phyloP scores from a whole-genome alignment of 2,888 invertebrate species.

The Meteorus colon region DNA sequence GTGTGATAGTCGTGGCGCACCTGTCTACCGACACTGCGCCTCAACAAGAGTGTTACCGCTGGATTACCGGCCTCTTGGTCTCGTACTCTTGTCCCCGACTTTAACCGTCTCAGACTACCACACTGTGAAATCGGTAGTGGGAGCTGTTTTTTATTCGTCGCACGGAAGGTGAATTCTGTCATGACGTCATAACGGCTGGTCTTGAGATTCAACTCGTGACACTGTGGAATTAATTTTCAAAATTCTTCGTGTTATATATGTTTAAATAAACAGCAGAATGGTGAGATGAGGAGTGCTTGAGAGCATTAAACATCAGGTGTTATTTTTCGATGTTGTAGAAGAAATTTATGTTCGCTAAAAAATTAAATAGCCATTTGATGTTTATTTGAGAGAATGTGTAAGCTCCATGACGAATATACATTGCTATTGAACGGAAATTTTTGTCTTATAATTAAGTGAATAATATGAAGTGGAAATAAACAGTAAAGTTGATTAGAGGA shows the following conservation, averaged over 20 bases:
- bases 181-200: background rate
- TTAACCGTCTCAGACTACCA: background rate
- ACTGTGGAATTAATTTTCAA: background rate
- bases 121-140: constrained; percentile 9
- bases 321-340: no score
- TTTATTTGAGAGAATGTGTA: no score
- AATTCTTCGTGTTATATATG: background rate
- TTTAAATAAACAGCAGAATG: background rate
- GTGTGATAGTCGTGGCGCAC: constrained; percentile 9
- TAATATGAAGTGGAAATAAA: no score
- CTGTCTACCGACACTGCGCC: constrained; percentile 17
- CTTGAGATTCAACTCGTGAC: constrained; percentile 3
- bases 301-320: no score
- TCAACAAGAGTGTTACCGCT: constrained; percentile 14
- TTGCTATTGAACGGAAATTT: no score
- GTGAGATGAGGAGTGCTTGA: no score
- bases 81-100: background rate
- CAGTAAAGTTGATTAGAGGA: no score
- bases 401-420: no score
- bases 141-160: constrained; percentile 2
- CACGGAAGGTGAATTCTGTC: background rate
- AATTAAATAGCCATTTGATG: no score
- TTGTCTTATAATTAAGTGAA: no score
- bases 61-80: constrained; percentile 3
- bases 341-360: no score